Conservation (phyloP, 2,888 invertebrate species). For the Xanthia icteritia region DNA sequence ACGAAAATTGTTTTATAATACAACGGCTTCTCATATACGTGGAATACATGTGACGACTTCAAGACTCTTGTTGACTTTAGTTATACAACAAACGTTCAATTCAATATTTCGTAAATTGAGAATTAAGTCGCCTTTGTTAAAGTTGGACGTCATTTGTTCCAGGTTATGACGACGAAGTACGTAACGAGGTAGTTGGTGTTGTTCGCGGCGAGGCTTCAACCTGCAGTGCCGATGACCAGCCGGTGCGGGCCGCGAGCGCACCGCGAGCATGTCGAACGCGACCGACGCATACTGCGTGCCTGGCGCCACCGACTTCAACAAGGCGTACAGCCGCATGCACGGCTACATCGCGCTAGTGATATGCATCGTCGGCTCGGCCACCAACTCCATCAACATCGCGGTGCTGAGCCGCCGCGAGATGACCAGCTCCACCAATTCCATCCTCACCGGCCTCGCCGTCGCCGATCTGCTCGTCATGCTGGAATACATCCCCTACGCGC, state of each 20-base stretch:
- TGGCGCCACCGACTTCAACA: slow-evolving; percentile 91
- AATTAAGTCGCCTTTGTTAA: slow-evolving; percentile 15
- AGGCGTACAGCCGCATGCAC: slow-evolving; percentile 93
- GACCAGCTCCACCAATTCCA: slow-evolving; percentile 97
- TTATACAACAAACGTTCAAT: slow-evolving; percentile 1
- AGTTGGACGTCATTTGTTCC: slow-evolving; percentile 68
- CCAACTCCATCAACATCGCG: slow-evolving; percentile 97
- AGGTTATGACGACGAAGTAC: slow-evolving; percentile 71
- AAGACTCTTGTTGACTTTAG: slow-evolving; percentile 22
- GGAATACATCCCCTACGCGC: slow-evolving; percentile 97
- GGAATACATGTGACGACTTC: slow-evolving; percentile 30
- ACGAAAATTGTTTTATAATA: slow-evolving; percentile 37
- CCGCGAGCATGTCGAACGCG: slow-evolving; percentile 81
- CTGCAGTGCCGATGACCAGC: slow-evolving; percentile 74
- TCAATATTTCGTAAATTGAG: not conserved
- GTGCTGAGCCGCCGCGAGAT: slow-evolving; percentile 97
- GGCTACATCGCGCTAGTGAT: slow-evolving; percentile 96
- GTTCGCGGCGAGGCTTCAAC: slow-evolving; percentile 42
- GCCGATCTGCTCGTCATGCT: slow-evolving; percentile 98
- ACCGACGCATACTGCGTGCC: slow-evolving; percentile 89
- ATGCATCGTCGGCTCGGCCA: slow-evolving; percentile 96
- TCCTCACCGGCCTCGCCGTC: slow-evolving; percentile 96
- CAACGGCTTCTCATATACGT: slow-evolving; percentile 16
- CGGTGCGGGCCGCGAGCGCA: slow-evolving; percentile 65
- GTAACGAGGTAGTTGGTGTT: slow-evolving; percentile 56